These are phyloP conservation scores for Bombus difficillimus DNA, from an alignment of 1,140 invertebrate genomes.

Conservation along the genomic window DNA sequence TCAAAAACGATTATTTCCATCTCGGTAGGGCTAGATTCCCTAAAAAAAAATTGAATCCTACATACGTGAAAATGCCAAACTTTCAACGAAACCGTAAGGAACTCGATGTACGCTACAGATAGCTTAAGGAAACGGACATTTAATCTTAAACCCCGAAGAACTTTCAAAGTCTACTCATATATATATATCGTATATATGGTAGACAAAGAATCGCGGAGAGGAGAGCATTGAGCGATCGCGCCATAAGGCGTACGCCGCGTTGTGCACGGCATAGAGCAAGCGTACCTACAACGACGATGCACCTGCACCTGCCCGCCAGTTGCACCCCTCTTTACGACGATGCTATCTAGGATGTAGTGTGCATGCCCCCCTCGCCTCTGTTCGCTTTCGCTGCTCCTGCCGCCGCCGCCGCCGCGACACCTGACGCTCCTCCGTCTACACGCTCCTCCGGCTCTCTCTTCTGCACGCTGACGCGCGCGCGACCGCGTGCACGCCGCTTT, in stretches of 20 bases:
- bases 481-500: conserved; percentile 45
- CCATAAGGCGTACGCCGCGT: conserved; percentile 47
- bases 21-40: rapidly evolving
- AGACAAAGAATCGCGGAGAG: not conserved
- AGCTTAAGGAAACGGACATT: too few relatives aligned
- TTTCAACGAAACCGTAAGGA: too few relatives aligned
- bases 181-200: not conserved
- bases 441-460: conserved; percentile 4
- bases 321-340: conserved; percentile 77
- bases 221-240: conserved; percentile 18
- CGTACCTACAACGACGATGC: conserved; percentile 62
- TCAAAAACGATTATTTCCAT: too few relatives aligned
- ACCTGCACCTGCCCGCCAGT: conserved; percentile 76
- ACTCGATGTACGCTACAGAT: too few relatives aligned
- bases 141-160: not conserved
- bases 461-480: conserved; percentile 24
- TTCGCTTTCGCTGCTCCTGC: conserved; percentile 60
- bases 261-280: conserved; percentile 53
- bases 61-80: too few relatives aligned
- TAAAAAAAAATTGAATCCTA: too few relatives aligned
- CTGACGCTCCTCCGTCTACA: conserved; percentile 70
- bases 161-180: not conserved
- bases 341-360: conserved; percentile 77
- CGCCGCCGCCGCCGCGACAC: conserved; percentile 68
- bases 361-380: conserved; percentile 66